Evolutionary conservation across 2,888 invertebrate species (phyloP), one percentile per base, ranked within the genome.

Genomic region (Drosophila rellima): DNA sequence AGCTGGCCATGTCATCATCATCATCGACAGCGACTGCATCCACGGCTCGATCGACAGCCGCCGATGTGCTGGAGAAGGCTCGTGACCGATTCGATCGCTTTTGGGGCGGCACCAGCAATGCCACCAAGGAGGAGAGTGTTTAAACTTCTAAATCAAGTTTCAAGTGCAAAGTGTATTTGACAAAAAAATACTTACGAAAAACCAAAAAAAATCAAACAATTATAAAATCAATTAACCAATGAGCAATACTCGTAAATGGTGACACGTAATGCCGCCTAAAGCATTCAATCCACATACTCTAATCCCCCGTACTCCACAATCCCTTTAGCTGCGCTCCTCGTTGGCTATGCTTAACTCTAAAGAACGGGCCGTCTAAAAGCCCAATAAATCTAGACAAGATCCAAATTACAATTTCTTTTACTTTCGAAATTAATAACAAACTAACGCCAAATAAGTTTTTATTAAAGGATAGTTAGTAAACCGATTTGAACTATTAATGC

Each of bases 1-100:
- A 78, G 10, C 59, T 51, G 65, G 76, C 56, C 23, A 63, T 73
- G 42, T 76, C 84, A 54, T 75, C 82, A 48, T 74, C 84, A n/a
- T 75, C 89, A 55, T 80, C 90, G 60, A 88, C 89, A 56, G 82
- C 84, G 40, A 90, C 91, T 40, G 78, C 89, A 56, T 78, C 91
- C 33, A 89, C 91, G 63, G 90, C 89, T 59, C 90, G 91, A 56
- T 90, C 84, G 63, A 90, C 92, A 51, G 95, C 96, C 37, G 94
- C 95, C 61, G 96, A 96, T 90, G 96, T 96, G 70, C 93, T 97
- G 77, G 96, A 96, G 91, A 95, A 95, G 91, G 96, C 96, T 84
- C 95, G 96, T 83, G 96, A 95, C 92, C 95, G 96, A 84, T 96
- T 97, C 91, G 97, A 97, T 92, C 95, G 96, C 90, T 96, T 97